Evolutionary conservation across 2,113 vertebrate species (phyloP).

Genomic region (Bubo bubo): DNA sequence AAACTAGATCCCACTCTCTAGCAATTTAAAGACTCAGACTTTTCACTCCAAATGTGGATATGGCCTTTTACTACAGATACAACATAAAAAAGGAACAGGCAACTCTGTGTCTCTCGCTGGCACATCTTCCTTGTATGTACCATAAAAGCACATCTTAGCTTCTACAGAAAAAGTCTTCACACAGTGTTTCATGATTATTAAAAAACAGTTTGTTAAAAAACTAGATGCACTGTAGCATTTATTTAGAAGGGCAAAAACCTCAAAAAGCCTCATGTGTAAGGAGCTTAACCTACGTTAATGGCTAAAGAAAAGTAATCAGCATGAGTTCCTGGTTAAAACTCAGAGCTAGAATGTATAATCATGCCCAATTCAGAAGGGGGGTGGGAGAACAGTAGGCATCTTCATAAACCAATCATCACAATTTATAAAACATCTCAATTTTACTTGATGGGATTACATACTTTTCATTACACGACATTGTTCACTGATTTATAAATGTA

Average conservation of each 20-base stretch:
- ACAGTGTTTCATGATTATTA: neutral
- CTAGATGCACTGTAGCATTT: neutral
- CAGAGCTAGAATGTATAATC: neutral
- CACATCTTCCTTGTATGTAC: neutral
- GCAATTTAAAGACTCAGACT: neutral
- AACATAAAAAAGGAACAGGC: neutral
- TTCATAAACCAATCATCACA: neutral
- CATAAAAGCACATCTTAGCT: neutral
- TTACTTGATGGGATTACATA: neutral
- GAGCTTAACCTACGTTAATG: neutral
- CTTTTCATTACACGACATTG: neutral
- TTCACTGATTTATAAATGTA: neutral
- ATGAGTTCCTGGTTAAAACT: neutral
- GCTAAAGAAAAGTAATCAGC: neutral
- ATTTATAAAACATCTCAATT: neutral
- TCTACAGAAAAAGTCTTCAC: neutral
- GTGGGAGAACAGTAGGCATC: neutral
- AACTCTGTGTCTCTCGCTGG: neutral
- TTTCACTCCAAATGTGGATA: neutral
- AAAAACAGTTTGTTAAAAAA: neutral
- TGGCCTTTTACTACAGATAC: neutral
- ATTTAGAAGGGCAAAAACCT: neutral
- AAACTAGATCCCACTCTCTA: neutral
- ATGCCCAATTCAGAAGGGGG: neutral
- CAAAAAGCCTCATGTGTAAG: neutral